Evolutionary conservation across 2,113 vertebrate genomes (phyloP), one percentile per base, ranked within the genome.

Genomic region (Gnathonemus echidnorhynchus): DNA sequence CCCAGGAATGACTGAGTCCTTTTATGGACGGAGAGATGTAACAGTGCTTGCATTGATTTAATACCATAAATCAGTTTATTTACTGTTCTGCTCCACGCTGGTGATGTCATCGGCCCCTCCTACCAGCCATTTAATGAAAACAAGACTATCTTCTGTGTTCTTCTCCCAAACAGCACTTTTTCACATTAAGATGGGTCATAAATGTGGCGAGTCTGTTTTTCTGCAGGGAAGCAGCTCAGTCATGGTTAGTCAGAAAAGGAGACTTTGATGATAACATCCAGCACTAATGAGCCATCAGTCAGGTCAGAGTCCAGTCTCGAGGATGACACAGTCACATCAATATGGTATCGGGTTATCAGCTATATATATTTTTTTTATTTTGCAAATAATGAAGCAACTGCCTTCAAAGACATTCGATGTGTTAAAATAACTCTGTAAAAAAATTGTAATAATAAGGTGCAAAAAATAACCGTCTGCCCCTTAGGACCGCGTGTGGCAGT

Each of bases 61-160:
- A 21, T 48, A 90, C 66, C 58, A 88, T 88, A 90, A 90, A 90
- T 88, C 87, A 88, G 74, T 90, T 62, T 88, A 50, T 83, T 90
- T 88, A 90, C 90, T 90, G 62, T 88, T 58, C 50, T 53, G 31
- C 50, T 80, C 50, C 52, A 58, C 27, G 66, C 24, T 27, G 52
- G 84, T 48, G 86, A 77, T 52, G 46, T 87, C n/a, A 74, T 85
- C 87, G 13, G 62, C 52, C 52, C 52, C 52, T 21, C 39, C 52
- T 24, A 42, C 39, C 48, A 80, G 27, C 86, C 52, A 19, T 19
- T 77, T 31, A 42, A 50, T 42, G 66, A 88, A 74, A 74, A 90
- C 46, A 88, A 90, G 10, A 50, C 42, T 88, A 39, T 74, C 42
- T 15, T n/a, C 19, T 70, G 74, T 42, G 39, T 80, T 80, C 56